Percentiles rank a stretch among this genome's conserved stretches.
Conservation (phyloP, 2,888 invertebrate genomes). For the Drosophila putrida region DNA sequence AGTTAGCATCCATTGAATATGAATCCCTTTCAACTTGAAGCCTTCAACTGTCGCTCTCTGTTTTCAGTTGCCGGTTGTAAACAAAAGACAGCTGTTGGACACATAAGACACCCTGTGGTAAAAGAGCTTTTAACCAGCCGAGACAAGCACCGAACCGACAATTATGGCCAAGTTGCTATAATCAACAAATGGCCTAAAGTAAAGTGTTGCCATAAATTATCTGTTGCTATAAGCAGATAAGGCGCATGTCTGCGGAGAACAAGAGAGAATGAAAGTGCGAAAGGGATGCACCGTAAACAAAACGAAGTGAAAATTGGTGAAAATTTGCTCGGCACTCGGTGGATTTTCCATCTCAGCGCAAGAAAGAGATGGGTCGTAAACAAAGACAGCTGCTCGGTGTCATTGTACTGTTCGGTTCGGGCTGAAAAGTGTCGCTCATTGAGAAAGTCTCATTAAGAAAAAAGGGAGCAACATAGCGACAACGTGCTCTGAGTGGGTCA, state of each 20-base stretch:
- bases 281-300: conserved; percentile 81
- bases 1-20: conserved; percentile 40
- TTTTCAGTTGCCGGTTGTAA: conserved; percentile 56
- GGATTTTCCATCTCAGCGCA: conserved; percentile 65
- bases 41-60: neutral
- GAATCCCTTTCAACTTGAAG: conserved; percentile 19
- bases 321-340: conserved; percentile 22
- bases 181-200: conserved; percentile 2
- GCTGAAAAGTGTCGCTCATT: conserved; percentile 37
- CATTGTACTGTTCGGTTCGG: conserved; percentile 66
- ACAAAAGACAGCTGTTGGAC: conserved; percentile 68
- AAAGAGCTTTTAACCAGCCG: conserved; percentile 31
- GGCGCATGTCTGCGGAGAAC: conserved; percentile 51
- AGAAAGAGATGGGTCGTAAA: conserved; percentile 83
- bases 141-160: conserved; percentile 40
- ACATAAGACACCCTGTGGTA: conserved; percentile 21
- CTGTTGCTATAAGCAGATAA: conserved; percentile 45
- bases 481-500: conserved; percentile 79
- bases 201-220: conserved; percentile 18
- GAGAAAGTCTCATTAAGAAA: conserved; percentile 38
- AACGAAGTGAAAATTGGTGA: conserved; percentile 45
- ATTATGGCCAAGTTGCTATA: conserved; percentile 35
- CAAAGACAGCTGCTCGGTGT: conserved; percentile 83
- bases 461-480: conserved; percentile 6
- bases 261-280: conserved; percentile 45